phyloP scores from a whole-genome alignment of 1,140 invertebrate species.

The Drosophila mayri region DNA sequence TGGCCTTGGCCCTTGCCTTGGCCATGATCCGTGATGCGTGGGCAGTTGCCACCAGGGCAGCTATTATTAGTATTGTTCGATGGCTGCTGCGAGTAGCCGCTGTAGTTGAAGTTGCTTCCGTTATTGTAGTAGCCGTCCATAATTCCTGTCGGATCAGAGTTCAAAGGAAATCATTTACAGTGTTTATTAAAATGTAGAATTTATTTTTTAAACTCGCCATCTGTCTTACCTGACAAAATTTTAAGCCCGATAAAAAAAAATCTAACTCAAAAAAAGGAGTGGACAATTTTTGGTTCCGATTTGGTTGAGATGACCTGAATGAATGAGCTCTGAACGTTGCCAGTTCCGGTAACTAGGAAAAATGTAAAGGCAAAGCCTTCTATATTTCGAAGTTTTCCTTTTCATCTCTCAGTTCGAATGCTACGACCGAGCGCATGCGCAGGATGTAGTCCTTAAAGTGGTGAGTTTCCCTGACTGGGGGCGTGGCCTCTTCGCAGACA shows the following conservation, averaged over 20 bases:
- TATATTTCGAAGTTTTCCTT: slow-evolving; percentile 28
- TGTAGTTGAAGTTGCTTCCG: not conserved
- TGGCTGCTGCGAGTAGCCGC: slow-evolving; percentile 7
- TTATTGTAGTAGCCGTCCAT: slow-evolving; percentile 46
- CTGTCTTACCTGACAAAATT: slow-evolving; percentile 3
- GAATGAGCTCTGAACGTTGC: slow-evolving; percentile 39
- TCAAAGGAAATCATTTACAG: no score
- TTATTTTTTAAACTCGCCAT: not conserved
- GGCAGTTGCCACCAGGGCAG: slow-evolving; percentile 47
- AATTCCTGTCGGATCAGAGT: not conserved
- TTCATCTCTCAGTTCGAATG: slow-evolving; percentile 38
- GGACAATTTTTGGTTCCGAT: slow-evolving; percentile 14
- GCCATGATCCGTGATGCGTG: not conserved
- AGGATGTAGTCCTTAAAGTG: slow-evolving; percentile 40
- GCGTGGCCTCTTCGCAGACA: slow-evolving; percentile 51
- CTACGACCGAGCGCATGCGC: slow-evolving; percentile 35
- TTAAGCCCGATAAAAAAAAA: slow-evolving; percentile 25
- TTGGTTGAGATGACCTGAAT: slow-evolving; percentile 13
- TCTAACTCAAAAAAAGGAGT: slow-evolving; percentile 12
- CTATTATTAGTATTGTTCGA: not conserved
- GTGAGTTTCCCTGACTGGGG: slow-evolving; percentile 64
- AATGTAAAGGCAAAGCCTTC: slow-evolving; percentile 35
- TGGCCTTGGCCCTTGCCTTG: not conserved
- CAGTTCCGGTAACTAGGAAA: not conserved
- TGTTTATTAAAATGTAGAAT: not conserved